Percentiles rank a stretch among this genome's conserved stretches.
These are phyloP conservation scores for Phyllostomus hastatus DNA, from an alignment of 2,113 vertebrate species.

Conservation along the genomic window DNA sequence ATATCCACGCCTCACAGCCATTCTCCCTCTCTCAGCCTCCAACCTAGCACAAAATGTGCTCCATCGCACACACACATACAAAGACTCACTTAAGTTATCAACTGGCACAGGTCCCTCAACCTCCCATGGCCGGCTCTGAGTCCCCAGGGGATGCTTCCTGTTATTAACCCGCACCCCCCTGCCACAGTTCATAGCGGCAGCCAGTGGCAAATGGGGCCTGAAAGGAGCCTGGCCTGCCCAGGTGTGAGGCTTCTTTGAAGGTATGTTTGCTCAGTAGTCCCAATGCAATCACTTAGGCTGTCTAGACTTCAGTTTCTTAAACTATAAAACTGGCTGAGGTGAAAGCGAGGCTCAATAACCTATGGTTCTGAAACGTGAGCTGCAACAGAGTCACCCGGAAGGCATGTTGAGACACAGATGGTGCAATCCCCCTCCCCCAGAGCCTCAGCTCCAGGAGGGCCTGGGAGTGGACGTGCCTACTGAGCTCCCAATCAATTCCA, in stretches of 20 bases:
- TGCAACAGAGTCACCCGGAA: not conserved
- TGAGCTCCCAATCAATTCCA: not conserved
- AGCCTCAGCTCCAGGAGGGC: too few species aligned
- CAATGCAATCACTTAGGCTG: not conserved
- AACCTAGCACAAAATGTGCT: not conserved
- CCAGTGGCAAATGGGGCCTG: not conserved
- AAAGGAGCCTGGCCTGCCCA: not conserved
- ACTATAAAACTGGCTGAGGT: not conserved
- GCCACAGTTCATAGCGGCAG: not conserved
- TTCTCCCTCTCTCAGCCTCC: not conserved
- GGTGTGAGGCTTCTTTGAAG: not conserved
- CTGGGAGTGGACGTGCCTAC: too few species aligned
- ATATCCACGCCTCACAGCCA: not conserved
- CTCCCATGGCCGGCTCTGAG: not conserved
- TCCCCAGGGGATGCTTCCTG: not conserved
- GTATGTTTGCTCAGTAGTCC: not conserved
- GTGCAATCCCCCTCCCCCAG: not conserved
- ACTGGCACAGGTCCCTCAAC: not conserved
- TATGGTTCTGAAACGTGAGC: not conserved
- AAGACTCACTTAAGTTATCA: not conserved
- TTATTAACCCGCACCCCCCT: not conserved
- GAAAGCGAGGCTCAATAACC: too few species aligned
- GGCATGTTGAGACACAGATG: rapidly evolving
- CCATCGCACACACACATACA: not conserved
- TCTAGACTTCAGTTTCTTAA: not conserved